Evolutionary conservation across 2,113 vertebrate genomes (phyloP).

Genomic region (Hiodon tergisus): DNA sequence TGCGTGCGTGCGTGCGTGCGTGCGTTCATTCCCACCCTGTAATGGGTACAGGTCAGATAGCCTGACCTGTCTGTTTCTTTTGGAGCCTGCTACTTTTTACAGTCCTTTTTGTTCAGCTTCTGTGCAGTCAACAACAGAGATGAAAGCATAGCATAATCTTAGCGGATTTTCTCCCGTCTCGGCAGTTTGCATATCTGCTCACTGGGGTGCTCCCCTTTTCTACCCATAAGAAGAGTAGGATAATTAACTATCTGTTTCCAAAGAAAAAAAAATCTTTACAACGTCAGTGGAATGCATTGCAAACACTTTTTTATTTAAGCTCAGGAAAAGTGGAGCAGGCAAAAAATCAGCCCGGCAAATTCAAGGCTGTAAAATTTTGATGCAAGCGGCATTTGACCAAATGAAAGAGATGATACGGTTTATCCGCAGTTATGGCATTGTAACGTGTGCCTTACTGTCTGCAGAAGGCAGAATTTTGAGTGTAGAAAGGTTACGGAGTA

Average conservation of each 20-base stretch:
- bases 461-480: neutral
- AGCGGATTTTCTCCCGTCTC: neutral
- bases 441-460: neutral
- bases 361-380: neutral
- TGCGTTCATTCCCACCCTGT: too few species aligned
- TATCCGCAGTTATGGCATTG: neutral
- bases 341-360: neutral
- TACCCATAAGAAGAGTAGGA: conserved; percentile 1
- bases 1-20: too few species aligned
- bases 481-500: neutral
- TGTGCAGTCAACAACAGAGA: neutral
- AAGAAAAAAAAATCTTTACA: neutral
- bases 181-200: conserved; percentile 11
- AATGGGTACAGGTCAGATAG: too few species aligned
- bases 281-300: neutral
- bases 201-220: neutral
- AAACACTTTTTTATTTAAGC: neutral
- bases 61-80: neutral
- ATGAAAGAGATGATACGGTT: neutral
- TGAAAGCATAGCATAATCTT: neutral
- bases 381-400: neutral
- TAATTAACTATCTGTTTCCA: conserved; percentile 9
- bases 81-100: neutral
- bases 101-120: neutral
- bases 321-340: neutral